phyloP scores from a whole-genome alignment of 2,113 vertebrate species.

The Clarias macrocephalus region DNA sequence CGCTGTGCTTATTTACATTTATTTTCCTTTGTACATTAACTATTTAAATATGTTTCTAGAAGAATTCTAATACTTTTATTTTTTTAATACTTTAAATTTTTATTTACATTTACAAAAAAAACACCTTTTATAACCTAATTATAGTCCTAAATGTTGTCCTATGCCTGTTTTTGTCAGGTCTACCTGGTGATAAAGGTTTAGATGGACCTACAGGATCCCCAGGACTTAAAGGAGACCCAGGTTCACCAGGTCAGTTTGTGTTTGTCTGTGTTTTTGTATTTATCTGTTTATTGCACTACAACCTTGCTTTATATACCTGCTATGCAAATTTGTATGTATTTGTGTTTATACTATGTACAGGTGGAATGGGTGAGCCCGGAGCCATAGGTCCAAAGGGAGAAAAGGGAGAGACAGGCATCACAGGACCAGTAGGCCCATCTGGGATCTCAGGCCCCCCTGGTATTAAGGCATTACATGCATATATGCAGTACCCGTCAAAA shows the following conservation, averaged over 20 bases:
- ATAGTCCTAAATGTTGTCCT: neutral
- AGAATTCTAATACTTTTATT: neutral
- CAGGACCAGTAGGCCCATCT: constrained; percentile 9
- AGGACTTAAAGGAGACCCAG: constrained; percentile 30
- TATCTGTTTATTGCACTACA: neutral
- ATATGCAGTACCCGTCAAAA: neutral
- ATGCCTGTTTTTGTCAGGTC: constrained; percentile 29
- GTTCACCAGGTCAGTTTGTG: constrained; percentile 36
- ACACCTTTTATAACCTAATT: neutral
- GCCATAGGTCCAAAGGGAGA: constrained; percentile 30
- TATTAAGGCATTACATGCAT: constrained; percentile 6
- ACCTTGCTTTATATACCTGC: neutral
- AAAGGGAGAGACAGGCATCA: constrained; percentile 15
- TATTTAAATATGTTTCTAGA: neutral
- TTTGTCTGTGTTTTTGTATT: neutral
- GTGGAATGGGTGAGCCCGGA: constrained; percentile 27
- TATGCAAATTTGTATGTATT: neutral
- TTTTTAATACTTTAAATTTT: too few relatives aligned
- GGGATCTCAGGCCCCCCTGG: constrained; percentile 6
- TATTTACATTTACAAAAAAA: neutral
- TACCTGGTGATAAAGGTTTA: constrained; percentile 30
- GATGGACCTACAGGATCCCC: constrained; percentile 8
- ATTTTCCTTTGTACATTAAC: neutral
- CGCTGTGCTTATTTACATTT: neutral
- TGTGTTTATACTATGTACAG: neutral